These are phyloP conservation scores for Heterohyrax brucei DNA, from an alignment of 2,797 vertebrate species.

Conservation along the genomic window DNA sequence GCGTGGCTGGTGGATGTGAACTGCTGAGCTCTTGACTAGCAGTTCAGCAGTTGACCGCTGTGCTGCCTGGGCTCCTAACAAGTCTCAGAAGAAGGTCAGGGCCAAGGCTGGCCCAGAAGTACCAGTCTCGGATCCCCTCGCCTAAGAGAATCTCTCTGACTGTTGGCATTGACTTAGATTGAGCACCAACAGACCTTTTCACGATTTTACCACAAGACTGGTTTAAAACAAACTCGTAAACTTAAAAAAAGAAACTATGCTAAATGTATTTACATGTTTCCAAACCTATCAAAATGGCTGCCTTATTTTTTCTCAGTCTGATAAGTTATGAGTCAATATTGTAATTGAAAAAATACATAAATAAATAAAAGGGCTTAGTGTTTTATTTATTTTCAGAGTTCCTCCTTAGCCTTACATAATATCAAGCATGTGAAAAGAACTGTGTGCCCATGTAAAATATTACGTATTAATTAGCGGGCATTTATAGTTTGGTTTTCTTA, in stretches of 20 bases:
- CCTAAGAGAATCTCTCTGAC: neutral
- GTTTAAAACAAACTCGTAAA: constrained; percentile 53
- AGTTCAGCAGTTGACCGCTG: too few relatives aligned
- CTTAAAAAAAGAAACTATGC: neutral
- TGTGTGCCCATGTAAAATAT: neutral
- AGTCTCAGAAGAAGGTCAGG: neutral
- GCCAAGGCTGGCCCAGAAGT: neutral
- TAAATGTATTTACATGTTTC: constrained; percentile 9
- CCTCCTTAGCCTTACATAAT: constrained; percentile 15
- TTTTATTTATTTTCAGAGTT: neutral
- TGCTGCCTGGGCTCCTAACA: neutral
- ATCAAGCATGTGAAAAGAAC: constrained; percentile 26
- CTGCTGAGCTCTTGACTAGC: too few relatives aligned
- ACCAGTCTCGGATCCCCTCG: neutral
- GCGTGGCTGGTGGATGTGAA: too few relatives aligned
- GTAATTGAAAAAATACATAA: constrained; percentile 1
- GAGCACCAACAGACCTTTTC: neutral
- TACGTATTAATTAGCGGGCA: neutral
- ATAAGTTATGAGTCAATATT: neutral
- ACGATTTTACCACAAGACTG: neutral
- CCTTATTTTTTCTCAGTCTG: neutral
- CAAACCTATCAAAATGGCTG: constrained; percentile 5
- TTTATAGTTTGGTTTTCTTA: constrained; percentile 9
- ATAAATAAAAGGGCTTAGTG: neutral
- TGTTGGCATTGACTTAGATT: neutral